Evolutionary conservation across 2,797 vertebrate genomes (phyloP).

Genomic region (Gephyroberyx darwinii): DNA sequence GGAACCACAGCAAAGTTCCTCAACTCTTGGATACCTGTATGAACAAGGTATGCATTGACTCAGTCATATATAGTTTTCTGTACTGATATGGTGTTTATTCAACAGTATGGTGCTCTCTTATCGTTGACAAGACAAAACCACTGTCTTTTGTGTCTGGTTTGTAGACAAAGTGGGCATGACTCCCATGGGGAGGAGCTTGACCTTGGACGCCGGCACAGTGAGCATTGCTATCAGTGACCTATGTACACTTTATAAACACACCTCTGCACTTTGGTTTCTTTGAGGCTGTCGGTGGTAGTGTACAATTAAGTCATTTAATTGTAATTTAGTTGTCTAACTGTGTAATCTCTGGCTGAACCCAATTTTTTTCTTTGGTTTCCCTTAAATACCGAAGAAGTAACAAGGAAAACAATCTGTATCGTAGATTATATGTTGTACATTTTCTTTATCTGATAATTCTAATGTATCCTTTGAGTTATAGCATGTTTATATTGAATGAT

Average conservation of each 20-base stretch:
- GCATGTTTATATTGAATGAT: neutral
- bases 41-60: conserved; percentile 69
- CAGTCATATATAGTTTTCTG: too few species aligned
- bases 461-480: neutral
- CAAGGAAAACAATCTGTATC: neutral
- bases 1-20: conserved; percentile 69
- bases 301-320: neutral
- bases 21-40: conserved; percentile 59
- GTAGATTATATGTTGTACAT: too few species aligned
- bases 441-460: too few species aligned
- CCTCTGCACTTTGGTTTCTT: conserved; percentile 5
- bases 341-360: neutral
- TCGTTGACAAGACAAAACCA: neutral
- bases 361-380: neutral
- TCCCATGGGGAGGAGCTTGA: conserved; percentile 62
- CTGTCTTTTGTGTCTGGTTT: conserved; percentile 32
- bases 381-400: neutral
- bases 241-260: neutral
- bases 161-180: conserved; percentile 51
- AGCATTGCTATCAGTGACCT: conserved; percentile 33
- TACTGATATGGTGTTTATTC: neutral
- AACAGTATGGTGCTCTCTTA: neutral
- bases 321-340: neutral
- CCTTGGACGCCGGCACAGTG: conserved; percentile 63
- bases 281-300: conserved; percentile 9